Evolutionary conservation across 2,797 vertebrate species (phyloP), one percentile per base, ranked within the genome.

Genomic region (Coracias cyanogaster): DNA sequence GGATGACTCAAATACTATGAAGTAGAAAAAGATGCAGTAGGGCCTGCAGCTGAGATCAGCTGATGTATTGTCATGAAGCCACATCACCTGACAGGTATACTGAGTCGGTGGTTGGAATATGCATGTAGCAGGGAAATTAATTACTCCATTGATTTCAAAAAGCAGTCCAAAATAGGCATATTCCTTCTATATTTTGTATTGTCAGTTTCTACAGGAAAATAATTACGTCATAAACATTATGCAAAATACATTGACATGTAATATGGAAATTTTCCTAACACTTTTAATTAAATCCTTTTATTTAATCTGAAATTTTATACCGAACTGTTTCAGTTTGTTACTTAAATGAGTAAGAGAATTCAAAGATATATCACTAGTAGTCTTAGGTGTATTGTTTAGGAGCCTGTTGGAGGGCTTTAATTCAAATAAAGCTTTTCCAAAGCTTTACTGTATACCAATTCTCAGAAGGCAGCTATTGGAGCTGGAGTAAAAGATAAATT

Each of bases 401-500:
- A 93, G 45, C 39, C 52, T 87, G 55, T 46, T 94, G 78, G 52
- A 86, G 35, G 28, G 37, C 45, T 86, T 88, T 57, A 82, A 51
- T 54, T 91, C 61, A 78, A 83, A 79, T 28, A 41, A 72, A 94
- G 16, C 16, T 81, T 76, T 79, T 86, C 58, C 51, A 48, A 73
- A 64, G 55, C 66, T 86, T 80, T 79, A 3, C 52, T 57, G 61
- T 52, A 48, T 7, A 65, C n/a, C 43, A 80, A 39, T 91, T 91
- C 92, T 93, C 49, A 80, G 74, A 65, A 82, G 69, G 46, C 33
- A 72, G 17, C 54, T 49, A 7, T 61, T 62, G 69, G 29, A 65
- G 28, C 64, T 78, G 48, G 71, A 95, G 69, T 51, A 37, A 91
- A 96, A 96, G 69, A 48, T 25, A 52, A 77, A 82, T 69, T 65